Conservation (phyloP, 2,888 invertebrate species). For the Limnephilus lunatus region DNA sequence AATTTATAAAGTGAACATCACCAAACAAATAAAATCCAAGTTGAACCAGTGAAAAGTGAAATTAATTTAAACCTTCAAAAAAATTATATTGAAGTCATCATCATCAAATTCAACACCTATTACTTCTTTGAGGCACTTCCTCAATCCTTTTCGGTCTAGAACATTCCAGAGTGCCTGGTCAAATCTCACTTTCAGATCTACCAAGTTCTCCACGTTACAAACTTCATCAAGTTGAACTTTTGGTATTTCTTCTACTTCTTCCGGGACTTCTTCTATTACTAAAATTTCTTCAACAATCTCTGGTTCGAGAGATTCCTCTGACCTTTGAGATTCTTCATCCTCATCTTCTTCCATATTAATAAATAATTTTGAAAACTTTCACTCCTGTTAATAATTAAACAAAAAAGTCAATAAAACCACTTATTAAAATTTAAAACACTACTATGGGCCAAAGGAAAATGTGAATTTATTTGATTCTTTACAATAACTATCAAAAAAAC, state of each 20-base stretch:
- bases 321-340: not conserved
- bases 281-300: conserved; percentile 25
- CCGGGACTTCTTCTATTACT: conserved; percentile 9
- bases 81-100: conserved; percentile 80
- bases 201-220: conserved; percentile 73
- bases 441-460: not conserved
- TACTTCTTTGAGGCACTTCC: conserved; percentile 71
- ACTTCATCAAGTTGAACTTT: conserved; percentile 73
- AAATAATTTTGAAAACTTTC: not conserved
- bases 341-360: conserved; percentile 40
- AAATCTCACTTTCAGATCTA: conserved; percentile 75
- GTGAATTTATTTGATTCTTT: not conserved
- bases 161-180: conserved; percentile 72
- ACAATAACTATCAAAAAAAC: not conserved
- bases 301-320: conserved; percentile 20
- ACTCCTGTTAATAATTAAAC: not conserved
- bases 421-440: not conserved
- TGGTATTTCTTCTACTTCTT: conserved; percentile 59
- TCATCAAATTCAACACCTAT: conserved; percentile 77
- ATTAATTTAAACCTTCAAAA: conserved; percentile 76
- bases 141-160: conserved; percentile 73
- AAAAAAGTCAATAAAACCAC: not conserved
- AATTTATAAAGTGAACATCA: not conserved
- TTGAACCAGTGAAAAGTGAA: not conserved
- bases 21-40: not conserved